Base-by-base conservation (phyloP, 1,140 invertebrate species). In the Eumeta japonica region DNA sequence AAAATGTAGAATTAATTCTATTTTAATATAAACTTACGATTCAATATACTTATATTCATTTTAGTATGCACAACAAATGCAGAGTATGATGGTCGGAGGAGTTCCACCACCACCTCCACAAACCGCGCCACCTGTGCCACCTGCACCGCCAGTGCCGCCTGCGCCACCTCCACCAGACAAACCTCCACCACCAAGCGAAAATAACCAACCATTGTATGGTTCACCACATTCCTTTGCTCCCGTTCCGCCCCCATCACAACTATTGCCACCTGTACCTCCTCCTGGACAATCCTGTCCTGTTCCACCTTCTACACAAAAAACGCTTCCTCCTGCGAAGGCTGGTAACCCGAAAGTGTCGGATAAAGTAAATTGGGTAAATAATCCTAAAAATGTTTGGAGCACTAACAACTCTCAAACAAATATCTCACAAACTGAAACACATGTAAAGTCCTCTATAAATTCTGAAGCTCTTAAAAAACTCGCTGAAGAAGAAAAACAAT, bases 401-500 rank as follows among this genome's bases (percentile, higher is more conserved):
- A n/a, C n/a, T n/a, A n/a, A n/a, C n/a, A n/a, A n/a, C n/a, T n/a
- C 9, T 11, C 29, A 31, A 31, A 12, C 29, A 31, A 31, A 31
- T n/a, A 11, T 7, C 14, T 9, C 29, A 9, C 9, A 46, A 33
- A 14, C 37, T 18, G 28, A 36, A 18, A 29, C 34, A 19, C 11
- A 7, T 35, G 3, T 45, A 28, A 18, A 5, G n/a, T 5, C 5
- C 20, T n/a, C 48, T 10, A 52, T 55, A 3, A 63, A 70, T 41
- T 36, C 42, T 18, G 70, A 74, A 10, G 70, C 63, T 16, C 39
- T 71, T 14, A 63, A 62, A 31, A 66, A 66, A 40, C 48, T 83
- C 15, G 77, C 81, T 3, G 83, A 88, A 55, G 83, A 87, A 46
- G 87, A 90, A 58, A 85, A 82, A 60, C 81, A 81, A 29, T 91